Conservation (phyloP, 2,888 invertebrate species). For the Chorisops tibialis region DNA sequence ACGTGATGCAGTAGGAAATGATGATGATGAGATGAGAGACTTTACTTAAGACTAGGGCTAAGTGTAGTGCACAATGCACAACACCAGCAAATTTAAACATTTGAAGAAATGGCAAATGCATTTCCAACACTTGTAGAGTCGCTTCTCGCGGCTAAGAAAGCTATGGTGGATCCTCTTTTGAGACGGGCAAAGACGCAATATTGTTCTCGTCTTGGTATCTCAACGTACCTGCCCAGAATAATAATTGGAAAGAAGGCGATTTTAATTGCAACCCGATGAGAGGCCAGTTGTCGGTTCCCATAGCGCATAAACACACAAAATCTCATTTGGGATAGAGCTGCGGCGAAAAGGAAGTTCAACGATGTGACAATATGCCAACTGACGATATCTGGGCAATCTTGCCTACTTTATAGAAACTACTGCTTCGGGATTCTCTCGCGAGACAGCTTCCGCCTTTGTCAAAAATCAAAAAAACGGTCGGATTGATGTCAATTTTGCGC, state of each 20-base stretch:
- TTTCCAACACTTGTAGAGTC: background rate
- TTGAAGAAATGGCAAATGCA: conserved; percentile 24
- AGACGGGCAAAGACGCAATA: background rate
- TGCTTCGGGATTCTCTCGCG: too few relatives aligned
- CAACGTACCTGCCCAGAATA: conserved; percentile 29
- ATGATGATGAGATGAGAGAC: conserved; percentile 41
- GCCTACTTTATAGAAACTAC: too few relatives aligned
- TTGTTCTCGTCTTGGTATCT: conserved; percentile 19
- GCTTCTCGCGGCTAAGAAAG: background rate
- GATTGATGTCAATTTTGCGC: too few relatives aligned
- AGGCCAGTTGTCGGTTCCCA: background rate
- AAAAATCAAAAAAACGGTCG: too few relatives aligned
- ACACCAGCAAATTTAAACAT: conserved; percentile 18
- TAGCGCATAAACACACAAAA: too few relatives aligned
- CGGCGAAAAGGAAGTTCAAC: too few relatives aligned
- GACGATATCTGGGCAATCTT: too few relatives aligned
- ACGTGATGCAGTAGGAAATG: conserved; percentile 41
- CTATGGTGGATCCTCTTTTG: background rate
- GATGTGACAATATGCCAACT: too few relatives aligned
- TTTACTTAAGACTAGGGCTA: background rate
- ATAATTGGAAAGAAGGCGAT: conserved; percentile 31
- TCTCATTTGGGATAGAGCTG: too few relatives aligned
- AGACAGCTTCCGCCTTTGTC: too few relatives aligned
- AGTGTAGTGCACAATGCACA: background rate
- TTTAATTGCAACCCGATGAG: conserved; percentile 27